A percentile compares a stretch with the other conserved stretches of the same genome.
Conservation (phyloP, 2,888 invertebrate genomes). For the Sphaerophoria taeniata region DNA sequence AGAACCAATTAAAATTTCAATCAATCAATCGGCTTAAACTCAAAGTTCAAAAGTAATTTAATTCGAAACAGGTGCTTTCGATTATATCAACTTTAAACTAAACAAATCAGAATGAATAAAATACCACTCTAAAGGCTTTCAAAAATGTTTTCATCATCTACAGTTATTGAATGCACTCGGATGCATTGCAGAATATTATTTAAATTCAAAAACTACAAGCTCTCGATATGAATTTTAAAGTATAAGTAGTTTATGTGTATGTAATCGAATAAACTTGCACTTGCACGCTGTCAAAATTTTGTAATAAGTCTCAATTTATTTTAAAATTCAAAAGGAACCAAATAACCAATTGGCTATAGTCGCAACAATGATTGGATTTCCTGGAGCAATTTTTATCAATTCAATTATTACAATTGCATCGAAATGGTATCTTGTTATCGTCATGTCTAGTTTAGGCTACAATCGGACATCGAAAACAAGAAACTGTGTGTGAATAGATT, state of each 20-base stretch:
- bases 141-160: background rate
- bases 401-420: background rate
- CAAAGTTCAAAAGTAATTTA: background rate
- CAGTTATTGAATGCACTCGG: background rate
- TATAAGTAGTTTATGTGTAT: background rate
- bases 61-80: background rate
- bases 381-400: background rate
- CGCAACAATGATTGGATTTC: background rate
- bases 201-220: background rate
- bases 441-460: background rate
- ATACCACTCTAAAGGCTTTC: background rate
- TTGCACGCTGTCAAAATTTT: background rate
- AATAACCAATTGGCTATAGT: background rate
- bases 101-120: background rate
- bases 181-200: background rate
- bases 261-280: background rate
- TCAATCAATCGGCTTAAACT: background rate
- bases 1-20: background rate
- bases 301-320: background rate
- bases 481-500: constrained; percentile 9
- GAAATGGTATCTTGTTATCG: background rate
- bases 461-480: background rate
- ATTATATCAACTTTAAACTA: background rate
- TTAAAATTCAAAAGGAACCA: background rate
- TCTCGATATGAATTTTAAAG: background rate